These are phyloP conservation scores for Petrophora chlorosata DNA, from an alignment of 2,888 invertebrate species.

Conservation along the genomic window DNA sequence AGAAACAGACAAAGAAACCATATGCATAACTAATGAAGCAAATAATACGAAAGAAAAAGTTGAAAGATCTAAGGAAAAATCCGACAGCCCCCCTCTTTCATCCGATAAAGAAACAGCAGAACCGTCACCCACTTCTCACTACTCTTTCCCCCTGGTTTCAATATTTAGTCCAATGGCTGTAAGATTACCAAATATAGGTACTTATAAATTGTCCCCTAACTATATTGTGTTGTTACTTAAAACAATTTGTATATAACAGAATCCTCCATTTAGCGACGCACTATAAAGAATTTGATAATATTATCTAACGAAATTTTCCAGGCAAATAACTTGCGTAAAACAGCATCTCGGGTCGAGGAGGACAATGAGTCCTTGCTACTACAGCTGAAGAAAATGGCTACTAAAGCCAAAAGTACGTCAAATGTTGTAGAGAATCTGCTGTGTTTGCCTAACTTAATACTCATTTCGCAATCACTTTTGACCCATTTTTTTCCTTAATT, in stretches of 20 bases:
- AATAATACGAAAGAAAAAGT: slow-evolving; percentile 19
- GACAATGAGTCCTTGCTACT: slow-evolving; percentile 98
- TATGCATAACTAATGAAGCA: not conserved
- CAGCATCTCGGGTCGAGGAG: slow-evolving; percentile 96
- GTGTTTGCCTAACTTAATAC: slow-evolving; percentile 60
- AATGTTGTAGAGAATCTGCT: slow-evolving; percentile 65
- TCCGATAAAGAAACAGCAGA: slow-evolving; percentile 56
- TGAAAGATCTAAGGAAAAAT: slow-evolving; percentile 54
- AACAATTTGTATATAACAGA: slow-evolving; percentile 42
- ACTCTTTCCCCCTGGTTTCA: slow-evolving; percentile 69
- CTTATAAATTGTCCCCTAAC: slow-evolving; percentile 51
- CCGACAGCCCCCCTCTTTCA: slow-evolving; percentile 78
- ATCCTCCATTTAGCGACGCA: slow-evolving; percentile 15
- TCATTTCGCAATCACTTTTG: slow-evolving; percentile 40
- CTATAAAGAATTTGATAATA: slow-evolving; percentile 42
- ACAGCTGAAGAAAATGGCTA: slow-evolving; percentile 98
- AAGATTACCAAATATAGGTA: slow-evolving; percentile 80
- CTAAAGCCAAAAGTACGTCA: slow-evolving; percentile 91
- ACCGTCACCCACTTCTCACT: slow-evolving; percentile 52
- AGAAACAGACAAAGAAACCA: slow-evolving; percentile 30
- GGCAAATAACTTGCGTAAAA: slow-evolving; percentile 94
- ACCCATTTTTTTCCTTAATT: slow-evolving; percentile 22
- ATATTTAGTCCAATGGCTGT: slow-evolving; percentile 77
- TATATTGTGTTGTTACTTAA: slow-evolving; percentile 47
- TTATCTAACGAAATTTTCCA: slow-evolving; percentile 84